Percentiles rank a stretch among this genome's conserved stretches.
Evolutionary conservation across 2,113 vertebrate genomes (phyloP).

Genomic region (Notothenia rossii): DNA sequence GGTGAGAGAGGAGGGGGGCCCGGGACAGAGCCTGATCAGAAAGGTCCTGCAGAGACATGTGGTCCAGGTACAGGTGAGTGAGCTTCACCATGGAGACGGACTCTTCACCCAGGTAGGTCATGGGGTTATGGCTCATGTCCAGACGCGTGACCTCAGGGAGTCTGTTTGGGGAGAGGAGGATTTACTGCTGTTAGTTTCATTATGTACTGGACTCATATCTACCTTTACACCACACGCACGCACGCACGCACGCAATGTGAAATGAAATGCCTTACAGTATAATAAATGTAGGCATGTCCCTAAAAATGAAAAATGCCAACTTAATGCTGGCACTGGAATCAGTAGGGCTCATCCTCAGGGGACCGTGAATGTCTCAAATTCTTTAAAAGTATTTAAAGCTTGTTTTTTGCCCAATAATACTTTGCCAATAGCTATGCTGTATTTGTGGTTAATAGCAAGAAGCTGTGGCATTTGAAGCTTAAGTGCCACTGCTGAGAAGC

Average conservation of each 20-base stretch:
- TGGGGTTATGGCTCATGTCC: slow-evolving; percentile 92
- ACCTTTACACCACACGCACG: not conserved
- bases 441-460: not conserved
- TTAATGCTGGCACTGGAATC: no score
- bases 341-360: no score
- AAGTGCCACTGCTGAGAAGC: not conserved
- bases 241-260: no score
- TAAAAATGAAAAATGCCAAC: no score
- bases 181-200: not conserved
- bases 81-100: slow-evolving; percentile 88
- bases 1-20: slow-evolving; percentile 83
- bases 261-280: no score
- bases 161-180: slow-evolving; percentile 52
- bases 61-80: slow-evolving; percentile 88
- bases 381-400: not conserved
- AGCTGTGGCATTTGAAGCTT: not conserved
- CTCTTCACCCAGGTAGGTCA: slow-evolving; percentile 89
- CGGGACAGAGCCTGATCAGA: slow-evolving; percentile 84
- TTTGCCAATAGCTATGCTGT: not conserved
- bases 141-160: slow-evolving; percentile 83
- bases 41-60: slow-evolving; percentile 91
- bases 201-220: not conserved
- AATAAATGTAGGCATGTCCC: no score
- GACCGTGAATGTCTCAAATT: no score
- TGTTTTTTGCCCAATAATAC: no score